These are phyloP conservation scores for Laspeyria flexula DNA, from an alignment of 2,888 invertebrate genomes.

Conservation along the genomic window DNA sequence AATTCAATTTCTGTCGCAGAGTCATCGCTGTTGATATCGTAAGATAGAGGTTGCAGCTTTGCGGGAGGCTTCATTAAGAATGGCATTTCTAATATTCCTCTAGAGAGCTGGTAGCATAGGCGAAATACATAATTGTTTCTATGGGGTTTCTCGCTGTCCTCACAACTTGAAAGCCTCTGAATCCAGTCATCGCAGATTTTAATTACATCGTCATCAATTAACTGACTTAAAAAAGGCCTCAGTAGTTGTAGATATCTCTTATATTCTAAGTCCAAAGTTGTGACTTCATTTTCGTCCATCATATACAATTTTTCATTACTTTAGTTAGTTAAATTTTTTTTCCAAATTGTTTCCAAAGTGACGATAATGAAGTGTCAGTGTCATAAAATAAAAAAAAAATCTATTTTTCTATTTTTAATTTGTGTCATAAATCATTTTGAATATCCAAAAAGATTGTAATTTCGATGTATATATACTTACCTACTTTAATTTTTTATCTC, in stretches of 20 bases:
- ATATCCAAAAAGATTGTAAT: too few species aligned
- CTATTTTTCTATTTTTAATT: too few species aligned
- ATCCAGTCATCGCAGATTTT: slow-evolving; percentile 74
- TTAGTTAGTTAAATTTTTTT: slow-evolving; percentile 1
- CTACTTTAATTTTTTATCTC: too few species aligned
- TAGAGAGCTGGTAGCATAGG: slow-evolving; percentile 73
- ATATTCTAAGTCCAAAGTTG: slow-evolving; percentile 67
- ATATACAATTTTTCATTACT: slow-evolving; percentile 3
- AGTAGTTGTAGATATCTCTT: slow-evolving; percentile 74
- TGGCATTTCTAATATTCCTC: slow-evolving; percentile 66
- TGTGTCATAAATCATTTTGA: too few species aligned
- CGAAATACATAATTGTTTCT: slow-evolving; percentile 74
- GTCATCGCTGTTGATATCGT: slow-evolving; percentile 56
- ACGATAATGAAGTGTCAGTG: slow-evolving; percentile 14
- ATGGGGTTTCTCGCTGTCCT: slow-evolving; percentile 60
- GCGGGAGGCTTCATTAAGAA: slow-evolving; percentile 62
- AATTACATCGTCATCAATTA: slow-evolving; percentile 62
- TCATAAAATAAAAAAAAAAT: too few species aligned
- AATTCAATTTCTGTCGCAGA: slow-evolving; percentile 66
- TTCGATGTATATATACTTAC: too few species aligned
- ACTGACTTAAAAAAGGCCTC: slow-evolving; percentile 64
- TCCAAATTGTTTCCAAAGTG: slow-evolving; percentile 23
- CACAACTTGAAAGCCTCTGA: slow-evolving; percentile 63
- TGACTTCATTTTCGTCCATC: slow-evolving; percentile 62
- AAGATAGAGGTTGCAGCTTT: slow-evolving; percentile 52